These are phyloP conservation scores for Eustalomyia histrio DNA, from an alignment of 2,888 invertebrate species.

Conservation along the genomic window DNA sequence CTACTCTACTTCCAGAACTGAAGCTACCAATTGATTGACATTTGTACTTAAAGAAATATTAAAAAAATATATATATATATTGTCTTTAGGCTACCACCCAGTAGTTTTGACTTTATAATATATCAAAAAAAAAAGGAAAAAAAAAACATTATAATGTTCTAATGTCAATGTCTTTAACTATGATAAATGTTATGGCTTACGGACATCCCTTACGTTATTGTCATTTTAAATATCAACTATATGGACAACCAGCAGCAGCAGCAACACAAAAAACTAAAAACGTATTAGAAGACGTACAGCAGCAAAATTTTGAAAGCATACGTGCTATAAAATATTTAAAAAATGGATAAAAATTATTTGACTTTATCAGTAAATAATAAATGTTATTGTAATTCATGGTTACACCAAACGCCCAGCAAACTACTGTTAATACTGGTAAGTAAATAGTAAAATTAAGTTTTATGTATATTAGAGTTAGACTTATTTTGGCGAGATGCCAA, in stretches of 20 bases:
- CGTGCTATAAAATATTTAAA: slow-evolving; percentile 47
- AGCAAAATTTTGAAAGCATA: slow-evolving; percentile 6
- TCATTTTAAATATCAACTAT: slow-evolving; percentile 61
- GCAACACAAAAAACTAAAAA: slow-evolving; percentile 14
- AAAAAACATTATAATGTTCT: slow-evolving; percentile 32
- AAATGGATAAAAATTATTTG: slow-evolving; percentile 66
- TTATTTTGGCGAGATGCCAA: no score
- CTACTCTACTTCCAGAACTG: not conserved
- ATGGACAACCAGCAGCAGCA: slow-evolving; percentile 67
- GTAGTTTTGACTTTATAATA: not conserved
- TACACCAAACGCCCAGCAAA: slow-evolving; percentile 70
- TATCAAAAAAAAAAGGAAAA: not conserved
- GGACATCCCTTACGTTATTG: slow-evolving; percentile 40
- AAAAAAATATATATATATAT: not conserved
- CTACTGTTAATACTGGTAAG: slow-evolving; percentile 72
- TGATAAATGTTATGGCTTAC: slow-evolving; percentile 55
- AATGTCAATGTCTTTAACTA: slow-evolving; percentile 45
- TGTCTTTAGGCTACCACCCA: not conserved
- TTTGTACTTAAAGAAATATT: not conserved
- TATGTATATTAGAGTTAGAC: no score
- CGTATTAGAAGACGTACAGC: not conserved
- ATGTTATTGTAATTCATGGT: slow-evolving; percentile 71
- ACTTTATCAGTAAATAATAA: slow-evolving; percentile 49
- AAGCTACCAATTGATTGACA: slow-evolving; percentile 13
- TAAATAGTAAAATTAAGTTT: not conserved